Evolutionary conservation across 1,140 invertebrate species (phyloP).

Genomic region (Cherax quadricarinatus): DNA sequence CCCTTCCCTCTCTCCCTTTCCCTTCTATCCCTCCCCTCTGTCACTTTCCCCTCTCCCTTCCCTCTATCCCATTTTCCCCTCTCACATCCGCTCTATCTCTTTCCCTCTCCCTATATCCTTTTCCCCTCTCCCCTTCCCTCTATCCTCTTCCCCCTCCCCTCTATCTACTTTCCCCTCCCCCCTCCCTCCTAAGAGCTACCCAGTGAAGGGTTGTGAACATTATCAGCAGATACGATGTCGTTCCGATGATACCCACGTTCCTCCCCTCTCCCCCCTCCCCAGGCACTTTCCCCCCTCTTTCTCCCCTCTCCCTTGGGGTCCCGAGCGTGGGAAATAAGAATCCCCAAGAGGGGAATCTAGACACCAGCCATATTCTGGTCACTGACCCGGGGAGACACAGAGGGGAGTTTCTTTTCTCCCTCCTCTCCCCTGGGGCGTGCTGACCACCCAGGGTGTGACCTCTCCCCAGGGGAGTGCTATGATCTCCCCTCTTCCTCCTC

Average conservation of each 20-base stretch:
- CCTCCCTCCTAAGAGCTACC: neutral
- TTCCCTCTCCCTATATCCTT: neutral
- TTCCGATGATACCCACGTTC: neutral
- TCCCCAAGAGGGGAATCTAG: constrained; percentile 4
- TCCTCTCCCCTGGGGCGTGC: constrained; percentile 21
- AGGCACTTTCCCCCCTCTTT: neutral
- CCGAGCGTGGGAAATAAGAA: constrained; percentile 43
- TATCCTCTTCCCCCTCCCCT: neutral
- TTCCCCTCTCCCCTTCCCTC: neutral
- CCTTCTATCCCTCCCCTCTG: no score
- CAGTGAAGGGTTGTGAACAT: neutral
- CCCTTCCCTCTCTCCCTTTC: no score
- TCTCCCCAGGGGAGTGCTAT: constrained; percentile 44
- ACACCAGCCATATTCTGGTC: constrained; percentile 32
- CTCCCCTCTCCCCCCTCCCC: neutral
- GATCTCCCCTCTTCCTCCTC: constrained; percentile 9
- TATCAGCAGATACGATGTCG: neutral
- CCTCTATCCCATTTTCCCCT: neutral
- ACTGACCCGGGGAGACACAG: constrained; percentile 4
- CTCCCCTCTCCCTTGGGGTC: neutral
- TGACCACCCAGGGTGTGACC: constrained; percentile 55
- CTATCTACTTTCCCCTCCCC: no score
- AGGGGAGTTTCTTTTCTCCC: neutral
- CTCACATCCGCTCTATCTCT: neutral
- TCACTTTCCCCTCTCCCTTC: no score